Percentiles rank a stretch among this genome's conserved stretches.
These are phyloP conservation scores for Cardinalis cardinalis DNA, from an alignment of 2,113 vertebrate species.

Conservation along the genomic window DNA sequence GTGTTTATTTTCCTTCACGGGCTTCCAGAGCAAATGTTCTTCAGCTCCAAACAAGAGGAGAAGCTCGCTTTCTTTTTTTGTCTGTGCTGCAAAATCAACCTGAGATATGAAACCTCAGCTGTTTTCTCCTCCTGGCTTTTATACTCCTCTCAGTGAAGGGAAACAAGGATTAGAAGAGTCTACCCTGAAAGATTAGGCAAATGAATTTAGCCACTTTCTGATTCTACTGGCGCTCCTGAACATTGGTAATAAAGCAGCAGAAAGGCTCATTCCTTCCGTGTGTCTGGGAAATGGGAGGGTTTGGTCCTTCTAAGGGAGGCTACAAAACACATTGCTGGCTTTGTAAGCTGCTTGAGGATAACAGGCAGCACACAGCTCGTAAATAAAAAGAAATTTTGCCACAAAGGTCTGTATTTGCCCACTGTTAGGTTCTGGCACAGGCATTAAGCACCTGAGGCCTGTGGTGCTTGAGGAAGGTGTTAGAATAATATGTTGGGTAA, in stretches of 20 bases:
- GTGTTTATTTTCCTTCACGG: conserved; percentile 10
- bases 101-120: conserved; percentile 25
- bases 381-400: not conserved
- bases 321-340: not conserved
- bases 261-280: not conserved
- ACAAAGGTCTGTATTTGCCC: not conserved
- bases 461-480: not conserved
- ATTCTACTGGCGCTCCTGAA: not conserved
- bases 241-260: not conserved
- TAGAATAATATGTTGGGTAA: not conserved
- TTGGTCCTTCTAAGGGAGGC: accelerated
- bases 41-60: not conserved
- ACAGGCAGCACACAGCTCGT: not conserved
- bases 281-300: not conserved
- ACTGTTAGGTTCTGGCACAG: not conserved
- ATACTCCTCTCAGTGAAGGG: not conserved
- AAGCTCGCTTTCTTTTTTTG: conserved; percentile 14
- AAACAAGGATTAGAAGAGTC: not conserved
- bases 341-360: not conserved
- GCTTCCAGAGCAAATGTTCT: conserved; percentile 23
- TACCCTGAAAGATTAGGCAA: not conserved
- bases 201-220: not conserved
- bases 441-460: not conserved
- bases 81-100: conserved; percentile 4
- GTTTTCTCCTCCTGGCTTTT: conserved; percentile 17